These are phyloP conservation scores for Pseudopipra pipra DNA, from an alignment of 2,113 vertebrate genomes.

Conservation along the genomic window DNA sequence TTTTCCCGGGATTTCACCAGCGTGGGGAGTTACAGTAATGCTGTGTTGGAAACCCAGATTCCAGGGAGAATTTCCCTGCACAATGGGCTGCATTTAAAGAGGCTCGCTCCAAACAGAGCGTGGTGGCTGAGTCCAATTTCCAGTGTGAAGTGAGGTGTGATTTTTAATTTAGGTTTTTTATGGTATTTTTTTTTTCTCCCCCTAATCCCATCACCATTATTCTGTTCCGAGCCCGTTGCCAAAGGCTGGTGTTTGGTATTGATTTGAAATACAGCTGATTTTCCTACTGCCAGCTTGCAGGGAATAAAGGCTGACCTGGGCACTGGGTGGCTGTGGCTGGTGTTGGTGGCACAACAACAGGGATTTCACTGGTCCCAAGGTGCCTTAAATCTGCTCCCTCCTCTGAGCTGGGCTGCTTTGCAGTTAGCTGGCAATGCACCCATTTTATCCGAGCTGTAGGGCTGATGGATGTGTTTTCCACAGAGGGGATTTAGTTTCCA, in stretches of 20 bases:
- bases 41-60: background rate
- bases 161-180: slow-evolving; percentile 40
- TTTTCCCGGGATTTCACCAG: background rate
- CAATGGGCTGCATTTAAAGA: slow-evolving; percentile 15
- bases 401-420: background rate
- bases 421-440: background rate
- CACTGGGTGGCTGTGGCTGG: background rate
- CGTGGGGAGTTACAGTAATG: background rate
- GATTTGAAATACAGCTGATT: background rate
- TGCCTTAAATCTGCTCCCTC: background rate
- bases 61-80: slow-evolving; percentile 11
- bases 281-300: background rate
- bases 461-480: background rate
- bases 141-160: slow-evolving; percentile 29
- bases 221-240: background rate
- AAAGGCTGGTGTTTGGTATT: background rate
- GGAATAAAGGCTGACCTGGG: background rate
- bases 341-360: background rate
- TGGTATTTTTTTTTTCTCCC: background rate
- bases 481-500: background rate
- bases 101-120: background rate
- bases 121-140: background rate
- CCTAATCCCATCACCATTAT: slow-evolving; percentile 12
- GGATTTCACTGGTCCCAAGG: background rate
- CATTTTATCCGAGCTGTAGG: background rate